phyloP scores from a whole-genome alignment of 1,140 invertebrate genomes.

The Sycobia sp. region DNA sequence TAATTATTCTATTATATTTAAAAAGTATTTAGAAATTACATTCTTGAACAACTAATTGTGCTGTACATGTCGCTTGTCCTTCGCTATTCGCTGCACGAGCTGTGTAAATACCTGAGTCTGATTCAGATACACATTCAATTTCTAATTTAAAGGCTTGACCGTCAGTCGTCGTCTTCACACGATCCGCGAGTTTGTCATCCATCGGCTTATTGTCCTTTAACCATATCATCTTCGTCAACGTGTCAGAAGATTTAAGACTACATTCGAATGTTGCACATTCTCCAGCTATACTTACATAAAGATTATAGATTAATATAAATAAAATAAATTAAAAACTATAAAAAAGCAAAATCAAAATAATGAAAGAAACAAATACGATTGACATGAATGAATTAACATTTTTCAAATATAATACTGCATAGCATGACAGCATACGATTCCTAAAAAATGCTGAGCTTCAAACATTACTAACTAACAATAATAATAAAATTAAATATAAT shows the following conservation, averaged over 20 bases:
- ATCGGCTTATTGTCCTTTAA: slow-evolving; percentile 87
- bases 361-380: slow-evolving; percentile 19
- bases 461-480: background rate
- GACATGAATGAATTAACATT: slow-evolving; percentile 15
- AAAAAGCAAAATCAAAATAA: slow-evolving; percentile 20
- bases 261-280: slow-evolving; percentile 86
- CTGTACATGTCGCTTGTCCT: slow-evolving; percentile 81
- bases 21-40: slow-evolving; percentile 65
- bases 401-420: slow-evolving; percentile 12
- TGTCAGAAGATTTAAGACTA: slow-evolving; percentile 63
- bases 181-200: slow-evolving; percentile 76
- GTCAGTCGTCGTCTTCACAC: slow-evolving; percentile 68
- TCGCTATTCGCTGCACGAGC: slow-evolving; percentile 84
- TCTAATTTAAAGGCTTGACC: slow-evolving; percentile 72
- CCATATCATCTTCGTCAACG: slow-evolving; percentile 74
- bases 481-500: background rate
- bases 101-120: slow-evolving; percentile 90
- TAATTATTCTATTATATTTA: slow-evolving; percentile 29
- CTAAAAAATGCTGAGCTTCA: slow-evolving; percentile 19
- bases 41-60: slow-evolving; percentile 82
- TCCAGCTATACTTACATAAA: slow-evolving; percentile 68
- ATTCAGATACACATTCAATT: slow-evolving; percentile 79
- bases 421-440: background rate
- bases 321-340: background rate
- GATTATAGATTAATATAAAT: background rate